Evolutionary conservation across 2,113 vertebrate species (phyloP).

Genomic region (Chlamydotis undulata): DNA sequence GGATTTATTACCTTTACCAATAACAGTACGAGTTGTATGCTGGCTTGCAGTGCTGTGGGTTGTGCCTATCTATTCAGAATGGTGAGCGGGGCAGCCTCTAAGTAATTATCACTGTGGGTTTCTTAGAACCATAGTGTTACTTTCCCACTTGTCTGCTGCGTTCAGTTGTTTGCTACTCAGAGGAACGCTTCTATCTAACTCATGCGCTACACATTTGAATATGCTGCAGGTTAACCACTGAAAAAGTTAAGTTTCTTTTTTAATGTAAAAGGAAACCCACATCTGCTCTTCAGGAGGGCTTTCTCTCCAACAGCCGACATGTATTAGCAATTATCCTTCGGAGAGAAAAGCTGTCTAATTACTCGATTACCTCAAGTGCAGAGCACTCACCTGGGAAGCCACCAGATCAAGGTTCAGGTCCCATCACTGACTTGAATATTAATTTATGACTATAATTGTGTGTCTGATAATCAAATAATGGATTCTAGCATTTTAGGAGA

Average conservation of each 20-base stretch:
- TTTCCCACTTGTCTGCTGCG: background rate
- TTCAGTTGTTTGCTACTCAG: constrained; percentile 49
- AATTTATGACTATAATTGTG: constrained; percentile 53
- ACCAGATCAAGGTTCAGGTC: constrained; percentile 67
- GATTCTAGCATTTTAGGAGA: background rate
- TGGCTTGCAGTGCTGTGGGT: background rate
- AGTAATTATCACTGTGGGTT: background rate
- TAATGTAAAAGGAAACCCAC: constrained; percentile 56
- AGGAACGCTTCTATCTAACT: constrained; percentile 14
- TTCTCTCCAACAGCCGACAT: constrained; percentile 44
- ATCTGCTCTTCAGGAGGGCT: constrained; percentile 51
- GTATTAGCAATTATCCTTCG: constrained; percentile 67
- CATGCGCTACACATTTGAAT: constrained; percentile 41
- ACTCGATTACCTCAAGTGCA: constrained; percentile 61
- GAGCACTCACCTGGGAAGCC: constrained; percentile 64
- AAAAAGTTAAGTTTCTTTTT: constrained; percentile 62
- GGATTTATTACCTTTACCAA: background rate
- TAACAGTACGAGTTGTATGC: background rate
- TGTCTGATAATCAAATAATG: constrained; percentile 61
- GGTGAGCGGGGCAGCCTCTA: background rate
- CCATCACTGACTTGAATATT: constrained; percentile 64
- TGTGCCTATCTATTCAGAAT: background rate
- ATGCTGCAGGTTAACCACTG: constrained; percentile 49
- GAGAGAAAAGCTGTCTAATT: constrained; percentile 64
- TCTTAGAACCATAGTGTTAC: background rate